Evolutionary conservation across 2,113 vertebrate genomes (phyloP), one percentile per base, ranked within the genome.

Genomic region (Alosa alosa): DNA sequence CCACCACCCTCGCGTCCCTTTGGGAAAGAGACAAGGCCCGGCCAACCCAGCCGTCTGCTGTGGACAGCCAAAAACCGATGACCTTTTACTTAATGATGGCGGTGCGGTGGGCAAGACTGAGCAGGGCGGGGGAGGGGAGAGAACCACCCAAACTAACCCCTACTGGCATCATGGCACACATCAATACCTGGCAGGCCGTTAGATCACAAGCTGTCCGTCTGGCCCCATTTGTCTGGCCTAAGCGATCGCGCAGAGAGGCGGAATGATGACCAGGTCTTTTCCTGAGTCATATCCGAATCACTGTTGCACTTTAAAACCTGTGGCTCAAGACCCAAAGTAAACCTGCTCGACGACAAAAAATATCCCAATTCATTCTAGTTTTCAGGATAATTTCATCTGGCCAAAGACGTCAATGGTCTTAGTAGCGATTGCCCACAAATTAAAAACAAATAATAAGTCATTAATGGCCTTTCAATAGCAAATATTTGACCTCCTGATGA

Each of bases 251-350:
- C 31, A 78, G 13, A 36, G 31, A 78, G 72, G 10, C 31, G 13
- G 11, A 78, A 13, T 41, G 72, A 78, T 78, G 72, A 78, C 72
- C 72, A 78, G 72, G 72, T 39, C 68, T 75, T 39, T 75, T 75
- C 68, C 68, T 75, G 68, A 75, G 13, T 78, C 72, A 78, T 36
- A 78, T 78, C 72, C 72, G 72, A 78, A 78, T 78, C 31, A 36
- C 39, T 78, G 72, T 39, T 2, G 72, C 68, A 2, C 10, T 39
- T 36, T 11, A 75, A 75, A 75, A 75, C 68, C 68, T 36, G 15
- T 5, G 4, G 25, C 72, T 17, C 39, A 15, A 36, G 13, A 78
- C 3, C 72, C 31, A 78, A 39, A 36, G 31, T 78, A 36, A 78
- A 78, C 72, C 13, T 39, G 72, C 31, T 78, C 72, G 11, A 11